Conservation (phyloP, 2,113 vertebrate species). For the Ibidorhyncha struthersii region DNA sequence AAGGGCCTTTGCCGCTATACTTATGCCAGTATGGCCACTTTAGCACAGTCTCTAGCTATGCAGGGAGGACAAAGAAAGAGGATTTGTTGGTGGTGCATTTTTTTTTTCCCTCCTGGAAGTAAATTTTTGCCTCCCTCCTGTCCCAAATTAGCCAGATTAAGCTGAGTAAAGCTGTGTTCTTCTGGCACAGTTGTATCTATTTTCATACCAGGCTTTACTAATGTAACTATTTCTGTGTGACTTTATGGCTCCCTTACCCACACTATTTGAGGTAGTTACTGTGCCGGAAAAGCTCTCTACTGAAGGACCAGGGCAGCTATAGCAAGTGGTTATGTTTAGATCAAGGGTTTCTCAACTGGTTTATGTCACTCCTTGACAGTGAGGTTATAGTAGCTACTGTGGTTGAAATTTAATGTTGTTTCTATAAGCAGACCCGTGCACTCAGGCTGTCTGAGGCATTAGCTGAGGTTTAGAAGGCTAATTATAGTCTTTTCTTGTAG, state of each 20-base stretch:
- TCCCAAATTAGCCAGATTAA: not conserved
- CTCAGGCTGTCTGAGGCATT: not conserved
- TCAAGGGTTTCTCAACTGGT: not conserved
- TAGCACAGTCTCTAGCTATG: not conserved
- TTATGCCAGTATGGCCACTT: not conserved
- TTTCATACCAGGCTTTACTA: conserved; percentile 3
- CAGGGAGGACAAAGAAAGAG: not conserved
- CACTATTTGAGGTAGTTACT: not conserved
- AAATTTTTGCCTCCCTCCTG: not conserved
- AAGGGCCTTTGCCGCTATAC: not conserved
- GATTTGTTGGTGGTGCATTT: not conserved
- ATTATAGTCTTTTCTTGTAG: not conserved
- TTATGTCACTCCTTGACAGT: not conserved
- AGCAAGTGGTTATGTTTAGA: not conserved
- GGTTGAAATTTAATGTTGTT: not conserved
- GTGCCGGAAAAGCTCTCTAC: not conserved
- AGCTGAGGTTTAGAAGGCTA: not conserved
- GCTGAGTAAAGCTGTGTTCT: not conserved
- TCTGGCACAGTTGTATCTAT: not conserved
- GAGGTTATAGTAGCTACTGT: not conserved
- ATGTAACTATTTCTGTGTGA: conserved; percentile 1
- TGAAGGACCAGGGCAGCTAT: not conserved
- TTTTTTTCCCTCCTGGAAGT: not conserved
- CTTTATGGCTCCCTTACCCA: not conserved
- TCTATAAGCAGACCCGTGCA: not conserved